These are phyloP conservation scores for Amblyopsis rosae DNA, from an alignment of 2,113 vertebrate genomes.

Conservation along the genomic window DNA sequence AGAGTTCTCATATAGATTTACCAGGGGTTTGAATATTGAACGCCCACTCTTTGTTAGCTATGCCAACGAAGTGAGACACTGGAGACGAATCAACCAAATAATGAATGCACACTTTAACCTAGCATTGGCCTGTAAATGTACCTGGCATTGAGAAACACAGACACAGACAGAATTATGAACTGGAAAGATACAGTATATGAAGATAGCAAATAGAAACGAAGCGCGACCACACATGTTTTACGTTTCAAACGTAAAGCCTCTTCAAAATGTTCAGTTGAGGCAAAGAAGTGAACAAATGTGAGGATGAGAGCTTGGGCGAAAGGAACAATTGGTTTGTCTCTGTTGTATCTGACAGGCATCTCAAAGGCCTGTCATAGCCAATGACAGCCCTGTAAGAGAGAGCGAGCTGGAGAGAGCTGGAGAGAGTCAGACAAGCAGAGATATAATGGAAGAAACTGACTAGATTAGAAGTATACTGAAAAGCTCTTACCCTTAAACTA, in stretches of 20 bases:
- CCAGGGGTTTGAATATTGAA: neutral
- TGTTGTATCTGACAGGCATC: conserved; percentile 32
- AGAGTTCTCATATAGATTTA: too few species aligned
- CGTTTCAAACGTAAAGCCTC: conserved; percentile 13
- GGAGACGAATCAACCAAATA: too few species aligned
- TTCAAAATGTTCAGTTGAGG: conserved; percentile 24
- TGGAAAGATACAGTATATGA: too few species aligned
- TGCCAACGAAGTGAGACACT: too few species aligned
- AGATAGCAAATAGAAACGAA: conserved; percentile 30
- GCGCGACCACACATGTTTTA: too few species aligned
- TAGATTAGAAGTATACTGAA: neutral
- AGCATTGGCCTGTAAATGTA: too few species aligned
- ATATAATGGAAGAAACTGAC: neutral
- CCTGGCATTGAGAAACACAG: too few species aligned
- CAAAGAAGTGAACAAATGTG: conserved; percentile 3
- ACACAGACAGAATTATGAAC: too few species aligned
- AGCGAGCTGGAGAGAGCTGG: neutral
- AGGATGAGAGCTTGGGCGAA: conserved; percentile 35
- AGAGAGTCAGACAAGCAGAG: conserved; percentile 8
- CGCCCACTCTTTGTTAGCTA: neutral
- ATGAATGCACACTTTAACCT: too few species aligned
- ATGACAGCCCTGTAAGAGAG: conserved; percentile 27
- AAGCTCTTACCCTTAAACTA: too few species aligned
- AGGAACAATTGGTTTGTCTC: conserved; percentile 20
- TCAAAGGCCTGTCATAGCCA: conserved; percentile 61